Evolutionary conservation across 2,888 invertebrate genomes (phyloP).

Genomic region (Lepidonotus clava): DNA sequence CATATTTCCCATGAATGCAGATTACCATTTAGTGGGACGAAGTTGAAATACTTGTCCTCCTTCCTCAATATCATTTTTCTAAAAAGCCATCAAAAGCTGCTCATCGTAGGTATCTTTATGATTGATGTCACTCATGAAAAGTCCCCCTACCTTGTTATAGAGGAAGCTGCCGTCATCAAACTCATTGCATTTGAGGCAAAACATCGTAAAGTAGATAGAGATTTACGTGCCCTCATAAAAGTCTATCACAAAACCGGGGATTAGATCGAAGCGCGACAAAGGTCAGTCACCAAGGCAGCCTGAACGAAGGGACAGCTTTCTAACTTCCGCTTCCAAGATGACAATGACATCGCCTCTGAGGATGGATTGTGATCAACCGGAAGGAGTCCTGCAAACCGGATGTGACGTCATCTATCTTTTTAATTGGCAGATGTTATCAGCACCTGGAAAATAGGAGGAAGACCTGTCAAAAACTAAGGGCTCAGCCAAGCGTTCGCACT

Average conservation of each 20-base stretch:
- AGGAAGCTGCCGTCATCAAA: no score
- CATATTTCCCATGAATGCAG: no score
- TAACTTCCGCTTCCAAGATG: background rate
- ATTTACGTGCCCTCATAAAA: no score
- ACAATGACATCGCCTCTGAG: background rate
- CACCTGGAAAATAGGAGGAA: background rate
- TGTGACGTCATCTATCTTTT: constrained; percentile 28
- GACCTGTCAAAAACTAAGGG: background rate
- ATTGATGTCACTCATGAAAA: no score
- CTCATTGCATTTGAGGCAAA: no score
- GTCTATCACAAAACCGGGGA: background rate
- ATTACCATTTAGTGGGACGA: no score
- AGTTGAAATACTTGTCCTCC: no score
- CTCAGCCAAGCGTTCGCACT: background rate
- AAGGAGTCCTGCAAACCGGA: background rate
- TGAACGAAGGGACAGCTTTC: background rate
- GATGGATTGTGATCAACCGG: background rate
- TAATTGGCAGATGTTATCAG: constrained; percentile 46
- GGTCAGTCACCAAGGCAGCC: background rate
- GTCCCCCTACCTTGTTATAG: no score
- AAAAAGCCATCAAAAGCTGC: no score
- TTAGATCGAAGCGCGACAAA: background rate
- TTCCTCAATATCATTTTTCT: no score
- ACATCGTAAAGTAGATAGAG: no score
- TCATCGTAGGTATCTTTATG: no score